Evolutionary conservation across 1,140 invertebrate species (phyloP).

Genomic region (Heliconius hewitsoni): DNA sequence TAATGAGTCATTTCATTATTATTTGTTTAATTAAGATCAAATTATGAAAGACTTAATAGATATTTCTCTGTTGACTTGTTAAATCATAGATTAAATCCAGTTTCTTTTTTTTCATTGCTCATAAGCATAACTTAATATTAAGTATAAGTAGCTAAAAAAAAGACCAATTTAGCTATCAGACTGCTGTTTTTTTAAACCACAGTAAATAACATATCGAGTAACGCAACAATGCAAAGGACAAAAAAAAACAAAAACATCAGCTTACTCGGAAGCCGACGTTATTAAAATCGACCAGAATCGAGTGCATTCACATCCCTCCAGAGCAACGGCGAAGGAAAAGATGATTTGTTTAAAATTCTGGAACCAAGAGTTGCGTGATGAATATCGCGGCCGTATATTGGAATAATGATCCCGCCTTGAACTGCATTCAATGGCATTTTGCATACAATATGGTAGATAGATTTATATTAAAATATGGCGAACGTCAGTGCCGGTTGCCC

Average conservation of each 20-base stretch:
- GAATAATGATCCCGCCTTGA: constrained; percentile 80
- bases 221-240: constrained; percentile 25
- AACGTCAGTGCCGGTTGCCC: constrained; percentile 76
- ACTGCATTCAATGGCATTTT: constrained; percentile 80
- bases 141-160: too few species aligned
- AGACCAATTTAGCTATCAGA: too few species aligned
- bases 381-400: constrained; percentile 76
- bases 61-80: too few species aligned
- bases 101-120: too few species aligned
- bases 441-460: constrained; percentile 80
- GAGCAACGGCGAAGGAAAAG: constrained; percentile 59
- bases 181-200: too few species aligned
- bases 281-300: constrained; percentile 68
- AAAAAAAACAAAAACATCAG: constrained; percentile 31
- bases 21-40: too few species aligned
- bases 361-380: constrained; percentile 68
- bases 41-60: too few species aligned
- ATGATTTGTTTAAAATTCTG: constrained; percentile 80
- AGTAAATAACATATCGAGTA: background rate
- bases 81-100: too few species aligned
- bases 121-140: too few species aligned
- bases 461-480: constrained; percentile 81
- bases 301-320: constrained; percentile 49
- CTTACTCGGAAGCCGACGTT: constrained; percentile 39
- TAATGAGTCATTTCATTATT: too few species aligned